Conservation (phyloP, 2,888 invertebrate genomes). For the Andricus curvator region DNA sequence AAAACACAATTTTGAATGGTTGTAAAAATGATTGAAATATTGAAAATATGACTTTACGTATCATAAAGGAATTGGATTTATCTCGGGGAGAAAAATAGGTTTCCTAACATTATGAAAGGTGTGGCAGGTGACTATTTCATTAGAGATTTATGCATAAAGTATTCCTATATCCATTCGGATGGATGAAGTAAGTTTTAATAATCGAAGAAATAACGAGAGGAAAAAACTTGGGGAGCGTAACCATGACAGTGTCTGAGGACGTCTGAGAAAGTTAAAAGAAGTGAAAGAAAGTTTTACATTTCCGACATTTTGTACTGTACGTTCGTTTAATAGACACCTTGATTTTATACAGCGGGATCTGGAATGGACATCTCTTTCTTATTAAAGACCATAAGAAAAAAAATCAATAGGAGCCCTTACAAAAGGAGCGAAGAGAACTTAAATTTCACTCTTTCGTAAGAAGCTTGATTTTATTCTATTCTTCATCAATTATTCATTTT, state of each 20-base stretch:
- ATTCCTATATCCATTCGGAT: conserved; percentile 23
- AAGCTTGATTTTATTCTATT: conserved; percentile 25
- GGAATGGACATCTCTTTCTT: conserved; percentile 28
- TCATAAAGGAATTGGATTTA: not conserved
- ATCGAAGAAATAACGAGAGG: conserved; percentile 39
- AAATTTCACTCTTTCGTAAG: not conserved
- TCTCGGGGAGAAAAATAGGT: not conserved
- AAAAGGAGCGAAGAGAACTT: conserved; percentile 12
- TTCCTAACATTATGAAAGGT: conserved; percentile 10
- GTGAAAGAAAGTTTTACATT: conserved; percentile 40
- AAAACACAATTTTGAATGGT: not conserved
- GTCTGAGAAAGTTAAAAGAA: conserved; percentile 20
- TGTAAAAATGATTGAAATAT: not conserved
- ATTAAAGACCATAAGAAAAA: conserved; percentile 23
- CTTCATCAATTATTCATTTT: conserved; percentile 2
- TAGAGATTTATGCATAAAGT: conserved; percentile 36
- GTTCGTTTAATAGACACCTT: conserved; percentile 37
- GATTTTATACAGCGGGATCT: conserved; percentile 33
- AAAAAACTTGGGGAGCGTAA: conserved; percentile 26
- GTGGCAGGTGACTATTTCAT: conserved; percentile 24
- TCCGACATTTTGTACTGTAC: conserved; percentile 37
- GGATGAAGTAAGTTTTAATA: conserved; percentile 36
- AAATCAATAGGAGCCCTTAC: conserved; percentile 21
- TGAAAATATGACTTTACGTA: no score
- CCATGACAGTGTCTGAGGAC: conserved; percentile 36